phyloP scores from a whole-genome alignment of 2,797 vertebrate species.

The Sorex maritimensis region DNA sequence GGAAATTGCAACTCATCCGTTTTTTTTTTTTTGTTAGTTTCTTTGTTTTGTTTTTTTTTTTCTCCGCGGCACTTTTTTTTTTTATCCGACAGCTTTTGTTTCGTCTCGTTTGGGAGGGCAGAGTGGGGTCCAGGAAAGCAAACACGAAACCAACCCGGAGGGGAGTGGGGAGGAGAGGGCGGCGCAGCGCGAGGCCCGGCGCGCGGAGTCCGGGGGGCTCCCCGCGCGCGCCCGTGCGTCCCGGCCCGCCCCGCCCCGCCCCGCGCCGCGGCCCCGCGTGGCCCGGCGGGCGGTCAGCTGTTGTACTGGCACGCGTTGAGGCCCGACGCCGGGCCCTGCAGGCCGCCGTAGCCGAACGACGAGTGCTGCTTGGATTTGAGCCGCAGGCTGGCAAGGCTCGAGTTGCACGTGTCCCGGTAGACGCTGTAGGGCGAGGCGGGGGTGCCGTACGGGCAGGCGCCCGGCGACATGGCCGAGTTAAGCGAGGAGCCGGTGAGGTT shows the following conservation, averaged over 20 bases:
- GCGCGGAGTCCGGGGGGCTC: neutral
- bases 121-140: constrained; percentile 78
- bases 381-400: constrained; percentile 97
- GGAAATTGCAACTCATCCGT: constrained; percentile 96
- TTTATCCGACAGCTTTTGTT: constrained; percentile 51
- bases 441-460: constrained; percentile 97
- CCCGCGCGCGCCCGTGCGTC: constrained; percentile 39
- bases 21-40: constrained; percentile 83
- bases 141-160: constrained; percentile 82
- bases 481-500: constrained; percentile 97
- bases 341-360: constrained; percentile 96
- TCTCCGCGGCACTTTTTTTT: neutral
- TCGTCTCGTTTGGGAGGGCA: constrained; percentile 68
- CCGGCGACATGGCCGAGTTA: constrained; percentile 97
- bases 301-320: constrained; percentile 99
- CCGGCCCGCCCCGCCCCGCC: constrained; percentile 70
- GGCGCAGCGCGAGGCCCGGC: constrained; percentile 43
- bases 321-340: constrained; percentile 96
- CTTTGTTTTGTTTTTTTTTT: constrained; percentile 33
- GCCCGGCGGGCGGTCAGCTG: constrained; percentile 93
- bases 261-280: constrained; percentile 49
- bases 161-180: constrained; percentile 60
- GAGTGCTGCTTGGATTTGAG: constrained; percentile 99
- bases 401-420: constrained; percentile 99
- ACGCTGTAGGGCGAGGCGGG: constrained; percentile 98